Conservation (phyloP, 2,797 vertebrate genomes). For the Parambassis ranga region DNA sequence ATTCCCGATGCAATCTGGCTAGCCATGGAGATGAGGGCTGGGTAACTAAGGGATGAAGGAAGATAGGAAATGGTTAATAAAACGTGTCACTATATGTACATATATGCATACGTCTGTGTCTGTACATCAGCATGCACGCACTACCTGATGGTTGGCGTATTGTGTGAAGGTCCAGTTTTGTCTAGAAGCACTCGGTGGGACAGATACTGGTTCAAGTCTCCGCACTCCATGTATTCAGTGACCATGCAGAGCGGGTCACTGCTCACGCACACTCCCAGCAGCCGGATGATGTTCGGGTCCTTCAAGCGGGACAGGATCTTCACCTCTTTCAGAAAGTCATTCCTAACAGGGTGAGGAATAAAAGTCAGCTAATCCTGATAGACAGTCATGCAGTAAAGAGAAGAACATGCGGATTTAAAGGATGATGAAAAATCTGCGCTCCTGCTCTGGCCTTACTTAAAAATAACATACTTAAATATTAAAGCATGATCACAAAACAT, state of each 20-base stretch:
- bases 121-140: neutral
- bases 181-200: conserved; percentile 86
- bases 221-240: conserved; percentile 96
- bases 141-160: conserved; percentile 85
- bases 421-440: neutral
- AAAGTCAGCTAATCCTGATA: neutral
- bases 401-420: neutral
- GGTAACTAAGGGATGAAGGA: conserved; percentile 77
- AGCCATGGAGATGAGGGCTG: conserved; percentile 87
- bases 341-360: conserved; percentile 68
- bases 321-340: conserved; percentile 94
- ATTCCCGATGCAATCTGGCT: conserved; percentile 93
- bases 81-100: neutral
- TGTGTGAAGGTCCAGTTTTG: conserved; percentile 80
- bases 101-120: neutral
- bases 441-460: neutral
- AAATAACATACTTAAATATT: neutral
- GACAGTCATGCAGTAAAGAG: neutral
- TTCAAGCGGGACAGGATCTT: conserved; percentile 93
- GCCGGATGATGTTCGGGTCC: conserved; percentile 92
- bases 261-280: conserved; percentile 92
- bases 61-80: neutral
- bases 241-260: conserved; percentile 94
- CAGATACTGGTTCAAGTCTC: conserved; percentile 94
- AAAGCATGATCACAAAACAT: neutral